Evolutionary conservation across 2,113 vertebrate species (phyloP).

Genomic region (Ia io): DNA sequence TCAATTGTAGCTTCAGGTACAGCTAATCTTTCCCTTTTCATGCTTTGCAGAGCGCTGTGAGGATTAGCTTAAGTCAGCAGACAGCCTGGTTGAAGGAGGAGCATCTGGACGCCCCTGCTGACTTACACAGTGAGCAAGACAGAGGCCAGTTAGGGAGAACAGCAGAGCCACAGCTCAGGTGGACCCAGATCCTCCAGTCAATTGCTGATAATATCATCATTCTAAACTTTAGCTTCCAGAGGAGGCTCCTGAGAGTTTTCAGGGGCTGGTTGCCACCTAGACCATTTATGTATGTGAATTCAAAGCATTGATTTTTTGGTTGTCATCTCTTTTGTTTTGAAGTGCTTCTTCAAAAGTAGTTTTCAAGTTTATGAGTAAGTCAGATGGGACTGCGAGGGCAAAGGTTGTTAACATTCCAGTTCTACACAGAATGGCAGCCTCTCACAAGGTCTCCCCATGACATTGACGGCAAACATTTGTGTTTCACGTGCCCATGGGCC

Average conservation of each 20-base stretch:
- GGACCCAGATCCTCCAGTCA: neutral
- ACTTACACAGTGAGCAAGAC: slow-evolving; percentile 17
- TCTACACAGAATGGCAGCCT: too few species aligned
- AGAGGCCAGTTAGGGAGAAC: slow-evolving; percentile 34
- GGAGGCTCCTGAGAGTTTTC: neutral
- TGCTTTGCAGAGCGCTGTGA: neutral
- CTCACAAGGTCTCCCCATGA: fast-evolving
- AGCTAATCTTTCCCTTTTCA: slow-evolving; percentile 28
- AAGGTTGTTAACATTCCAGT: neutral
- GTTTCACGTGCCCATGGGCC: fast-evolving
- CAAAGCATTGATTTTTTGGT: neutral
- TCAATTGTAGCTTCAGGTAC: slow-evolving; percentile 20
- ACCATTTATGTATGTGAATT: neutral
- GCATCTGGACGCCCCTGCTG: neutral
- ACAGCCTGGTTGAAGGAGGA: slow-evolving; percentile 24
- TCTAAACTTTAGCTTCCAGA: slow-evolving; percentile 1
- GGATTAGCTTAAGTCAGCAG: slow-evolving; percentile 11
- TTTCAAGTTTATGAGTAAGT: neutral
- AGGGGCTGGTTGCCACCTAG: neutral
- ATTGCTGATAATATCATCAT: slow-evolving; percentile 5
- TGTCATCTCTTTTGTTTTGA: neutral
- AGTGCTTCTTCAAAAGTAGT: neutral
- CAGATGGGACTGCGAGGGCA: neutral
- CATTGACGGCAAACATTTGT: neutral
- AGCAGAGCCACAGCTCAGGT: neutral